Evolutionary conservation across 2,113 vertebrate genomes (phyloP).

Genomic region (Struthidea cinerea): DNA sequence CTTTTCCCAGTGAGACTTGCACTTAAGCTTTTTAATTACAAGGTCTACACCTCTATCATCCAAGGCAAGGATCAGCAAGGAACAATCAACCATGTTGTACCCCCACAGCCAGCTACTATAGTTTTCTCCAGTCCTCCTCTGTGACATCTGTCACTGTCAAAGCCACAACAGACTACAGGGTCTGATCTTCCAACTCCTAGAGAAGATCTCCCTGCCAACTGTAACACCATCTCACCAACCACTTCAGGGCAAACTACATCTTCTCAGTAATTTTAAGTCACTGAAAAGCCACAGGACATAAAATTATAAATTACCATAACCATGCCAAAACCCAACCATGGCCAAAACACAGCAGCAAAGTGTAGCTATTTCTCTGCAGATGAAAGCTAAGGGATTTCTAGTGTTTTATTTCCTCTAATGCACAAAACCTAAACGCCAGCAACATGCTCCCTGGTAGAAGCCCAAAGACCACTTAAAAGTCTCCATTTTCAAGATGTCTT

Average conservation of each 20-base stretch:
- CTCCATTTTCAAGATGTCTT: not conserved
- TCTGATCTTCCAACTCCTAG: not conserved
- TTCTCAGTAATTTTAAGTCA: conserved; percentile 12
- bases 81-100: not conserved
- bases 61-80: not conserved
- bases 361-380: not conserved
- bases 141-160: not conserved
- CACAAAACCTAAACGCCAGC: not conserved
- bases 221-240: not conserved
- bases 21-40: not conserved
- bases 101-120: not conserved
- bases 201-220: not conserved
- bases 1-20: not conserved
- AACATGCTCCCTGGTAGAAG: not conserved
- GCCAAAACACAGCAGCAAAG: not conserved
- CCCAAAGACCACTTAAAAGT: conserved; percentile 9
- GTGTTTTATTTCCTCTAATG: not conserved
- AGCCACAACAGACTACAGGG: not conserved
- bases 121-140: not conserved
- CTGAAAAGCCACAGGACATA: not conserved
- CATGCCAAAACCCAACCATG: not conserved
- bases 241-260: not conserved
- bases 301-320: not conserved
- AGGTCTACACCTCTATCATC: not conserved
- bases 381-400: not conserved